phyloP scores from a whole-genome alignment of 2,797 vertebrate species.

The Schizopygopsis malacanthus region DNA sequence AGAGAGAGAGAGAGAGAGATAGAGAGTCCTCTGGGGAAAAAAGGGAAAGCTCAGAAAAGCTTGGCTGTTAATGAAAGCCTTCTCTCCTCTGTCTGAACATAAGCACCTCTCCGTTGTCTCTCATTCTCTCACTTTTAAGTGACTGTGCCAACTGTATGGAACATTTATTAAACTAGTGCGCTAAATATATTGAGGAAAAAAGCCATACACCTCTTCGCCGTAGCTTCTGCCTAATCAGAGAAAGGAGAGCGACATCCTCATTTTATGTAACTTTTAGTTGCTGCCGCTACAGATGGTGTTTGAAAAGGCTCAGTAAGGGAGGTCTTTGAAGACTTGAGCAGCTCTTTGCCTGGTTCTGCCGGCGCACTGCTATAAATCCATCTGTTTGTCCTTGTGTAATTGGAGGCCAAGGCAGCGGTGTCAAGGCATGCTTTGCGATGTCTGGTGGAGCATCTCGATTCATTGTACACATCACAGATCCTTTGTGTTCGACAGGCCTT shows the following conservation, averaged over 20 bases:
- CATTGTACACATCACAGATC: slow-evolving; percentile 33
- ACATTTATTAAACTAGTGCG: slow-evolving; percentile 68
- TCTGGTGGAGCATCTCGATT: slow-evolving; percentile 29
- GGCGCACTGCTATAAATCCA: slow-evolving; percentile 73
- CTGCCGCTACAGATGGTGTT: slow-evolving; percentile 77
- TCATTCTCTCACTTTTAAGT: slow-evolving; percentile 61
- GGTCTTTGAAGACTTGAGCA: slow-evolving; percentile 77
- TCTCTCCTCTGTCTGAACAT: slow-evolving; percentile 62
- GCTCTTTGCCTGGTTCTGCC: slow-evolving; percentile 75
- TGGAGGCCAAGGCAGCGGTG: slow-evolving; percentile 49
- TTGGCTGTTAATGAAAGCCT: slow-evolving; percentile 72
- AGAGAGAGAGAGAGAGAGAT: slow-evolving; percentile 28
- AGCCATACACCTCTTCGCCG: slow-evolving; percentile 35
- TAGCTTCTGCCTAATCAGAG: slow-evolving; percentile 72
- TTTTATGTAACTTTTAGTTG: slow-evolving; percentile 73
- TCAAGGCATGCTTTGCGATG: background rate
- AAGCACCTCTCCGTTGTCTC: slow-evolving; percentile 55
- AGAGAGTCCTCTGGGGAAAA: slow-evolving; percentile 67
- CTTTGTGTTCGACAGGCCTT: slow-evolving; percentile 11
- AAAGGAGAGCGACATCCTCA: slow-evolving; percentile 69
- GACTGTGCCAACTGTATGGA: slow-evolving; percentile 70
- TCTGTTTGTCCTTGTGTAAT: slow-evolving; percentile 69
- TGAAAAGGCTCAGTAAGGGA: slow-evolving; percentile 71
- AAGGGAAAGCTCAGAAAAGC: slow-evolving; percentile 64
- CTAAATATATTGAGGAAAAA: slow-evolving; percentile 69